Evolutionary conservation across 2,888 invertebrate species (phyloP).

Genomic region (Odontomyia ornata): DNA sequence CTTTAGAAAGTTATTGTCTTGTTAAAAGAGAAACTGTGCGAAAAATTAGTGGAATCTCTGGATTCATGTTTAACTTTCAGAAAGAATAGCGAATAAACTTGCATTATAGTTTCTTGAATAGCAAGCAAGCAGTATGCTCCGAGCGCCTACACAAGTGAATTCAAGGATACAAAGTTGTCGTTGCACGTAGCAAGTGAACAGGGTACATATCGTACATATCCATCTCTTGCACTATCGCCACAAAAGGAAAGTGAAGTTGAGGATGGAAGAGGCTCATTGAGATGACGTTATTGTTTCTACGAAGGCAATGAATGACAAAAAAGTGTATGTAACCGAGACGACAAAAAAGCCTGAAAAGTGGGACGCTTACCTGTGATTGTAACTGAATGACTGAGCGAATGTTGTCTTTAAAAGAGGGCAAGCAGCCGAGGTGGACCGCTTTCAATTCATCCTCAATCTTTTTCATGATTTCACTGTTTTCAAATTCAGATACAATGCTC

Average conservation of each 20-base stretch:
- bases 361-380: conserved; percentile 25
- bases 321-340: conserved; percentile 28
- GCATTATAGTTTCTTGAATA: conserved; percentile 41
- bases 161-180: not conserved
- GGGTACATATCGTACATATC: not conserved
- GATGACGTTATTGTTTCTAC: conserved; percentile 9
- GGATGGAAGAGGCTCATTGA: conserved; percentile 11
- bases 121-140: not conserved
- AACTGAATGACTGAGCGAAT: conserved; percentile 4
- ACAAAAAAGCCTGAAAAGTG: conserved; percentile 17
- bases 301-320: not conserved
- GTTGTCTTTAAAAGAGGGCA: conserved; percentile 18
- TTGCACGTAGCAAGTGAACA: not conserved
- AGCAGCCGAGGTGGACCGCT: not conserved
- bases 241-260: conserved; percentile 8
- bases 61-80: conserved; percentile 48
- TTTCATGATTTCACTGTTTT: not conserved
- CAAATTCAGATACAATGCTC: conserved; percentile 27
- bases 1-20: conserved; percentile 9
- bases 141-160: not conserved
- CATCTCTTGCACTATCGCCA: not conserved
- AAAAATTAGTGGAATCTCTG: conserved; percentile 46
- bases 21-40: conserved; percentile 12
- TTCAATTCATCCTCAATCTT: conserved; percentile 12
- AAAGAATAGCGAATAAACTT: conserved; percentile 40